Evolutionary conservation across 2,797 vertebrate species (phyloP), one percentile per base, ranked within the genome.

Genomic region (Scyliorhinus canicula): DNA sequence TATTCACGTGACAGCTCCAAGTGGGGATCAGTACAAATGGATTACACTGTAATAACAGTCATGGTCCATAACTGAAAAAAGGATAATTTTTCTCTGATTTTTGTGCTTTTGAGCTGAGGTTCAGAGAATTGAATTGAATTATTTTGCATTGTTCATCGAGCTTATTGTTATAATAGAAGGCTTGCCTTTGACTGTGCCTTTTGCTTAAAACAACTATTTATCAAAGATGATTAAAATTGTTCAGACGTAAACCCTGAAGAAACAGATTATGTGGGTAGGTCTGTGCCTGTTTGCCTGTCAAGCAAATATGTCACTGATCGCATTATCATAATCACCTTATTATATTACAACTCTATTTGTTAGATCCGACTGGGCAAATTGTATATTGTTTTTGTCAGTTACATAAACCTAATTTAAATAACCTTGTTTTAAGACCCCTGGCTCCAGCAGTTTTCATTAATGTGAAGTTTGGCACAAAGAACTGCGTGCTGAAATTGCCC

Each of bases 201-300:
- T 90, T 55, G 86, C 86, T 93, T 31, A 93, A 50, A 65, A 35
- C 65, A 50, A n/a, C 93, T 65, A 94, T 94, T 94, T 94, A 74
- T 94, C 93, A 94, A 52, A 94, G 93, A 52, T 71, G 93, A 94
- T 94, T 74, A 94, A 74, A 90, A 55, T n/a, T 47, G 74, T 74
- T 74, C 63, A 71, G 93, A 50, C 8, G 28, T 28, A 71, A 90
- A 60, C 28, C 55, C 57, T 90, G 86, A 90, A 71, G 93, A 93
- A 69, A 47, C 93, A 93, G 93, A 93, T 93, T 93, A 67, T 19
- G 35, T 94, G 93, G 93, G 67, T 74, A 94, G 67, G 65, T 74
- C 93, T 74, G 67, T 94, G 93, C 93, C 67, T 94, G 93, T 94
- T 94, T 94, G 93, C 93, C 93, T 94, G 31, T 94, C 93, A 93